phyloP scores from a whole-genome alignment of 64 coral and sea anemone species.

The Montipora cactus region DNA sequence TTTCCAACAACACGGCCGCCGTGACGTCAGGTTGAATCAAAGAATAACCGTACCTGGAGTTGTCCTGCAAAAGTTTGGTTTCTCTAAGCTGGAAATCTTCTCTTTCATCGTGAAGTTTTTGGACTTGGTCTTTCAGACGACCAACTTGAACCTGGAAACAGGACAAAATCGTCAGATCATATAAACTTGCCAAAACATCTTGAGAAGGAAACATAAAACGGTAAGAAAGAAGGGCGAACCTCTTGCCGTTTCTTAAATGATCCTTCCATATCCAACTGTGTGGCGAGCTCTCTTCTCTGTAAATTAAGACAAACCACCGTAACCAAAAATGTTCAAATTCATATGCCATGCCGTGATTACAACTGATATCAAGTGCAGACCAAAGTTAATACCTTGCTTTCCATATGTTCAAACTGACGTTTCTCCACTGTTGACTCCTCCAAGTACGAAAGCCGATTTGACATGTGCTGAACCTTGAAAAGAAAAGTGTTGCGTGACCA shows the following conservation, averaged over 20 bases:
- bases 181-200: background rate
- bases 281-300: constrained; percentile 68
- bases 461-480: constrained; percentile 37
- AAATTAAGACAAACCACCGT: background rate
- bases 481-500: background rate
- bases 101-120: constrained; percentile 75
- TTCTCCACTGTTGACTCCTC: constrained; percentile 70
- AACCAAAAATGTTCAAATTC: background rate
- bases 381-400: constrained; percentile 62
- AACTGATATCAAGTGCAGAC: background rate
- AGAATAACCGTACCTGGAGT: constrained; percentile 46
- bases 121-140: constrained; percentile 81
- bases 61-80: constrained; percentile 79
- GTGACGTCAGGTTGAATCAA: no score
- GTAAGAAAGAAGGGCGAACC: background rate
- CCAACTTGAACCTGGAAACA: constrained; percentile 71
- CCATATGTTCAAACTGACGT: constrained; percentile 58
- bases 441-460: constrained; percentile 36
- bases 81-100: constrained; percentile 79
- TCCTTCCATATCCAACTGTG: constrained; percentile 67
- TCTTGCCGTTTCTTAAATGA: constrained; percentile 71
- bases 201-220: background rate
- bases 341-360: background rate
- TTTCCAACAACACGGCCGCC: no score
- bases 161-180: background rate